A percentile compares a stretch with the other conserved stretches of the same genome.
These are phyloP conservation scores for Gymnoscelis rufifasciata DNA, from an alignment of 2,888 invertebrate genomes.

Conservation along the genomic window DNA sequence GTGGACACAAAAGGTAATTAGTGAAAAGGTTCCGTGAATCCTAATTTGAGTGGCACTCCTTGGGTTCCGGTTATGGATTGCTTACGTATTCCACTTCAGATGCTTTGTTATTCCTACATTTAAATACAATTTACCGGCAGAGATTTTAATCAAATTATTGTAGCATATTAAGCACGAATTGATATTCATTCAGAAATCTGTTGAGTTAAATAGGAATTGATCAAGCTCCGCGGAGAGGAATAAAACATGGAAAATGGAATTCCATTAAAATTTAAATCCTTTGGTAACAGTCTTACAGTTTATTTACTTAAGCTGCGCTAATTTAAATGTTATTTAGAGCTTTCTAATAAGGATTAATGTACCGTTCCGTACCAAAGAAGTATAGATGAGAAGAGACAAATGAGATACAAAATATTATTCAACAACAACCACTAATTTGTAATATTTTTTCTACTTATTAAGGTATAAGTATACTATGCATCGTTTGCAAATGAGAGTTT, in stretches of 20 bases:
- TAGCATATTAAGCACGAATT: neutral
- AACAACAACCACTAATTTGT: no score
- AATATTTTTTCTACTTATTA: no score
- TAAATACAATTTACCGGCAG: neutral
- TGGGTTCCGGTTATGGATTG: constrained; percentile 8
- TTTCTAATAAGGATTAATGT: no score
- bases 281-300: constrained; percentile 37
- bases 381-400: no score
- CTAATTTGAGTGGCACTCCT: constrained; percentile 16
- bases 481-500: no score
- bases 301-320: constrained; percentile 23
- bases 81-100: constrained; percentile 2
- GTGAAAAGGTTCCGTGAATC: constrained; percentile 31
- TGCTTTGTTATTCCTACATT: neutral
- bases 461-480: no score
- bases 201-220: constrained; percentile 23
- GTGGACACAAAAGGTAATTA: constrained; percentile 47
- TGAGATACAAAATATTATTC: no score
- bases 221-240: constrained; percentile 29
- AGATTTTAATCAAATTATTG: neutral
- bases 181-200: neutral
- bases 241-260: constrained; percentile 41
- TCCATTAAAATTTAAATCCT: constrained; percentile 49
- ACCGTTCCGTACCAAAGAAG: no score
- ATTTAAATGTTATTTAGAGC: neutral